Base-by-base conservation (phyloP, 1,140 invertebrate species). In the Danaus plexippus region DNA sequence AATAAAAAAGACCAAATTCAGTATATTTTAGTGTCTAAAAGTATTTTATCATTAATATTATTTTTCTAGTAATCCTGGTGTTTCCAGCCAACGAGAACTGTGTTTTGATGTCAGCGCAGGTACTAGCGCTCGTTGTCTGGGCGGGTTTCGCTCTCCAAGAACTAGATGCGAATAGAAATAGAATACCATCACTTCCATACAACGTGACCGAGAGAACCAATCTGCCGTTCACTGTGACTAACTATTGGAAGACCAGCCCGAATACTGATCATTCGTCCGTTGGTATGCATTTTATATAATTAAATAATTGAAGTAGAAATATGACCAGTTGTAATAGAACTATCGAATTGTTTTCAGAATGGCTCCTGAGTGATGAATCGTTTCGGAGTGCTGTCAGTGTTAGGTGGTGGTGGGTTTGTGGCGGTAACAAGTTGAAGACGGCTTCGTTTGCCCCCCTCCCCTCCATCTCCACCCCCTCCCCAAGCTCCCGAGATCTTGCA, bases 321-420 rank as follows among this genome's bases (percentile, higher is more conserved):
- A 8, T 7, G 22, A 32, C 22, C 22, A 32, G 22, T 32, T 32
- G 1, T 32, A 32, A 32, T 32, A 32, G 22, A 32, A 3, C 4
- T 22, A 22, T 22, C 10, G n/a, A 46, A 12, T 32, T 56, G 12
- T 48, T 61, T 72, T 43, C 52, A 88, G 88, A 87, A 59, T 82
- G 73, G 75, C 67, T 89, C 43, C 59, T 85, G 15, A 66, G 67
- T 11, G 79, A 87, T n/a, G 73, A 80, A 9, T 56, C 65, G 9
- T 80, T 74, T 67, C 75, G 81, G 4, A 75, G 69, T 48, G 80
- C 87, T 0, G 59, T 90, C 22, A 77, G 87, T 46, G 80, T 90
- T 6, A 85, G 88, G 22, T 90, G 89, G 89, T 88, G 86, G 76
- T 75, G 77, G 87, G 71, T 71, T 67, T 40, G 83, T 88, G 59